A percentile compares a stretch with the other conserved stretches of the same genome.
Conservation (phyloP, 2,113 vertebrate genomes). For the Halcyon malimbica region DNA sequence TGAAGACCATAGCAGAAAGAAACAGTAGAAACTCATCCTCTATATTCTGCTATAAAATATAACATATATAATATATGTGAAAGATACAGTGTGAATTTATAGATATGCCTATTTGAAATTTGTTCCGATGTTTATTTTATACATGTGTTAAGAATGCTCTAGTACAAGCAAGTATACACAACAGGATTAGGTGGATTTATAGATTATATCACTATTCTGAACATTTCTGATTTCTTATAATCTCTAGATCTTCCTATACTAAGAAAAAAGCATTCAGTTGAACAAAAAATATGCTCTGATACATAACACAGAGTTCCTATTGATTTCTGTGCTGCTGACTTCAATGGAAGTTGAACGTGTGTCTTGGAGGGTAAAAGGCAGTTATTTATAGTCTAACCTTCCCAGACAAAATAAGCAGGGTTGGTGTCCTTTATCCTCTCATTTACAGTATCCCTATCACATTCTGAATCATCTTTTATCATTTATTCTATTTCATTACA, state of each 20-base stretch:
- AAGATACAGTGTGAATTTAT: neutral
- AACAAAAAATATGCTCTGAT: constrained; percentile 13
- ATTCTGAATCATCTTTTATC: constrained; percentile 1
- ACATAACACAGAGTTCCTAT: neutral
- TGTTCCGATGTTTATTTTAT: neutral
- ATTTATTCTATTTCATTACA: neutral
- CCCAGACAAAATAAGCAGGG: neutral
- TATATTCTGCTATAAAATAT: neutral
- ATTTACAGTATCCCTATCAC: neutral
- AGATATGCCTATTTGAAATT: neutral
- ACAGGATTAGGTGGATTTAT: neutral
- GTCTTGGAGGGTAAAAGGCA: neutral
- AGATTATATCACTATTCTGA: neutral
- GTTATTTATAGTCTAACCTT: constrained; percentile 17
- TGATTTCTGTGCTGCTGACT: constrained; percentile 19
- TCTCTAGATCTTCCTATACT: neutral
- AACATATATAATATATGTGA: neutral
- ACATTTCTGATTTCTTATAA: neutral
- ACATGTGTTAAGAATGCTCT: neutral
- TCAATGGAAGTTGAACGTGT: neutral
- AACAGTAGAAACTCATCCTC: neutral
- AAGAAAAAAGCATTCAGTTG: neutral
- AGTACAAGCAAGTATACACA: neutral
- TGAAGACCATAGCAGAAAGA: neutral
- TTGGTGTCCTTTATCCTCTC: neutral